Conservation (phyloP, 1,140 invertebrate genomes). For the Argopecten irradians region DNA sequence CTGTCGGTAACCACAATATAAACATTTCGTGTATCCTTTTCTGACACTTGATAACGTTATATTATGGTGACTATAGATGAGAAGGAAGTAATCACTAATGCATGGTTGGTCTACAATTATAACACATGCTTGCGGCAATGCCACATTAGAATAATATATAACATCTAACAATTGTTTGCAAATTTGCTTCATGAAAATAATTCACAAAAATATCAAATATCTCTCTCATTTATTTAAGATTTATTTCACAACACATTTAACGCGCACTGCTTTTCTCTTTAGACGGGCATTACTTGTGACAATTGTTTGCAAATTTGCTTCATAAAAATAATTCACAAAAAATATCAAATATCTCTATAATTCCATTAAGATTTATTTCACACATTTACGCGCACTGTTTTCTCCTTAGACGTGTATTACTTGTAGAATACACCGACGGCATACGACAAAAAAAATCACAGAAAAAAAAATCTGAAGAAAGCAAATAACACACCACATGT, state of each 20-base stretch:
- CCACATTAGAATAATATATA: background rate
- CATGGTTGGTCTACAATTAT: background rate
- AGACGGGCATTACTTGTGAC: background rate
- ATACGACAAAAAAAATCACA: background rate
- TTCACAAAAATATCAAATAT: constrained; percentile 11
- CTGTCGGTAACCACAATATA: background rate
- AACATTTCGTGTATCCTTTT: background rate
- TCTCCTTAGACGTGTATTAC: background rate
- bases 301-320: background rate
- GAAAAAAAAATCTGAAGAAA: background rate
- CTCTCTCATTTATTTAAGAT: background rate
- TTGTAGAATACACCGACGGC: background rate
- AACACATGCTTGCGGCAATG: background rate
- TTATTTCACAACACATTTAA: background rate
- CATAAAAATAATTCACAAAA: constrained; percentile 7
- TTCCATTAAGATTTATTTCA: background rate
- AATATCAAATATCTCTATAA: background rate
- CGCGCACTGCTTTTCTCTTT: background rate
- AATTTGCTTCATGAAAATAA: background rate
- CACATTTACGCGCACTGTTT: background rate
- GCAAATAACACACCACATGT: background rate
- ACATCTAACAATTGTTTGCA: background rate
- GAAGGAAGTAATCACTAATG: background rate
- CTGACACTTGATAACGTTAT: background rate
- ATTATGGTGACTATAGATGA: background rate